A percentile compares a stretch with the other conserved stretches of the same genome.
These are phyloP conservation scores for Hemiscyllium ocellatum DNA, from an alignment of 2,113 vertebrate genomes.

Conservation along the genomic window DNA sequence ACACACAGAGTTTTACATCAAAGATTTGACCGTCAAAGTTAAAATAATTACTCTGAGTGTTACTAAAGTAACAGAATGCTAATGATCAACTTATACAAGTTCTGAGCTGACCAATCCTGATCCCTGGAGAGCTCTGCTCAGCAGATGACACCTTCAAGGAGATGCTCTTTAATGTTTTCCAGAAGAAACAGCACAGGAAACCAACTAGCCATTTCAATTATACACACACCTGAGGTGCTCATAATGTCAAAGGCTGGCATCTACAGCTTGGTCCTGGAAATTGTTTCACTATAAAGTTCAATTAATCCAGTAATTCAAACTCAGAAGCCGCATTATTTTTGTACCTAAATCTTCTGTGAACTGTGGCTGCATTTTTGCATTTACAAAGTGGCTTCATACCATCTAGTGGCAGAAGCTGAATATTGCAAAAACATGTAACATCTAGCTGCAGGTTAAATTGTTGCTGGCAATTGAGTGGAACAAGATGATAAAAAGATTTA, in stretches of 20 bases:
- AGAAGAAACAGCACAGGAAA: not conserved
- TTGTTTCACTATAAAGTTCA: not conserved
- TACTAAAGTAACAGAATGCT: not conserved
- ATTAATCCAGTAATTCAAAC: not conserved
- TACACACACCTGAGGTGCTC: not conserved
- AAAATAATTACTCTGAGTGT: not conserved
- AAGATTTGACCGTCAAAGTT: not conserved
- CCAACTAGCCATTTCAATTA: not conserved
- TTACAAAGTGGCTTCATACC: not conserved
- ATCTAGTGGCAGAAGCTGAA: not conserved
- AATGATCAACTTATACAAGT: not conserved
- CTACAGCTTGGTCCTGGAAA: not conserved
- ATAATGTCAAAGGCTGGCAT: not conserved
- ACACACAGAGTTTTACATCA: not conserved
- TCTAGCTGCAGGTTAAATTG: not conserved
- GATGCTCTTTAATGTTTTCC: not conserved
- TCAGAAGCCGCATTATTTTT: not conserved
- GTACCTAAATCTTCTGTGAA: not conserved
- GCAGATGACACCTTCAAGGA: not conserved
- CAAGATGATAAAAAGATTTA: not conserved
- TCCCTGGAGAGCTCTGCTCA: not conserved
- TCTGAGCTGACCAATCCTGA: not conserved
- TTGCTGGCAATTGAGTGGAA: not conserved
- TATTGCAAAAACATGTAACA: slow-evolving; percentile 16
- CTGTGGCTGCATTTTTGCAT: not conserved